Base-by-base conservation (phyloP, 1,140 invertebrate genomes). In the Drosophila gunungcola region DNA sequence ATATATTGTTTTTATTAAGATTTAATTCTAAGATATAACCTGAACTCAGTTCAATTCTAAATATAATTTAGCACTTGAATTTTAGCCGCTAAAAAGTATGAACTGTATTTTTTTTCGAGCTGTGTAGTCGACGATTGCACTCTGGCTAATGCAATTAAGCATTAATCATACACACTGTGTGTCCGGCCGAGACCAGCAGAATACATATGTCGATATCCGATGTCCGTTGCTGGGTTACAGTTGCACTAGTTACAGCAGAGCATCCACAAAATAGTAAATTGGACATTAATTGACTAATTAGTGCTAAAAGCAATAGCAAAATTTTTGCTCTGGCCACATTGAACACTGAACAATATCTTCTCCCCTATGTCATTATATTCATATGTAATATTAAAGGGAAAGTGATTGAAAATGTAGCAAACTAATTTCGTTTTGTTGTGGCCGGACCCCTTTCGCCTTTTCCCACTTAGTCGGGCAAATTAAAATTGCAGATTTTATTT, bases 91-190 rank as follows among this genome's bases (percentile, higher is more conserved):
- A 32, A 32, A 7, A 12, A 29, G 11, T 29, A 29, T 29, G 12
- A 13, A 29, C 7, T n/a, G 0, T 0, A 43, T 10, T 3, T 12
- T 29, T n/a, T 64, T 64, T 13, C 7, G 7, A 34, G 10, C 56
- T 38, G 41, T 64, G 62, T 61, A 63, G 16, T 5, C 29, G 4
- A 7, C 16, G 34, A 48, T 46, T 73, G 73, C 81, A 78, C 69
- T 86, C 70, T 61, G 78, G 68, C 76, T 86, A 85, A 85, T 78
- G 81, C 82, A 86, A 85, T 85, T 86, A 86, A 85, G 82, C 86
- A 86, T 86, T 86, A 86, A 88, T 84, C 81, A 84, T 84, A 85
- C 77, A 77, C 81, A 79, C 64, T 75, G 79, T 88, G 52, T 61
- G 58, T 12, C 62, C 36, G 58, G 13, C 49, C 25, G 55, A 39